These are phyloP conservation scores for Leuctra nigra DNA, from an alignment of 2,888 invertebrate species.

Conservation along the genomic window DNA sequence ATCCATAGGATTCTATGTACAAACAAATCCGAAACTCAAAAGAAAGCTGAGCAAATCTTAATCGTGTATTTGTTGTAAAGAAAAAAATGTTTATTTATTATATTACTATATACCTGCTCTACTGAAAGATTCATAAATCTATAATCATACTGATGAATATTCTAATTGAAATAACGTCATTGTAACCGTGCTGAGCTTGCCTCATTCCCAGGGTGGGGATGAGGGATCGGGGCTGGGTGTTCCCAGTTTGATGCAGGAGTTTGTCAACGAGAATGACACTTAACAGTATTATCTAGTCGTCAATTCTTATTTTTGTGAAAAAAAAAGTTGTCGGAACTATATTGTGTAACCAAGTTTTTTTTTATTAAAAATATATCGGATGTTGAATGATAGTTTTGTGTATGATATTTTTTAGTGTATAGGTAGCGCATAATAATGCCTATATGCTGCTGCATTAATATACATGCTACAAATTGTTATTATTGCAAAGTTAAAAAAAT, in stretches of 20 bases:
- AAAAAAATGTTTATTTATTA: constrained; percentile 26
- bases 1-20: constrained; percentile 19
- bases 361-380: constrained; percentile 26
- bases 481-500: constrained; percentile 22
- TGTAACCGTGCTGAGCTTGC: no score
- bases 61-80: constrained; percentile 27
- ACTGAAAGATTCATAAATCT: constrained; percentile 7
- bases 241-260: no score
- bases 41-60: constrained; percentile 20
- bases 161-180: no score
- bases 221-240: no score
- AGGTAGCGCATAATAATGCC: constrained; percentile 20
- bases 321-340: constrained; percentile 24
- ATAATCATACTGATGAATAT: constrained; percentile 10
- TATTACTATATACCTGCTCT: constrained; percentile 10
- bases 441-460: constrained; percentile 18
- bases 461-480: constrained; percentile 25
- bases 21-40: constrained; percentile 23
- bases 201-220: no score
- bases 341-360: constrained; percentile 27
- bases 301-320: constrained; percentile 27
- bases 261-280: constrained; percentile 21
- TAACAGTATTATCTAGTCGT: constrained; percentile 31
- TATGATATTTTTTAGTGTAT: constrained; percentile 26
- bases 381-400: constrained; percentile 27